A percentile compares a stretch with the other conserved stretches of the same genome.
These are phyloP conservation scores for Micrasema longulum DNA, from an alignment of 1,140 invertebrate genomes.

Conservation along the genomic window DNA sequence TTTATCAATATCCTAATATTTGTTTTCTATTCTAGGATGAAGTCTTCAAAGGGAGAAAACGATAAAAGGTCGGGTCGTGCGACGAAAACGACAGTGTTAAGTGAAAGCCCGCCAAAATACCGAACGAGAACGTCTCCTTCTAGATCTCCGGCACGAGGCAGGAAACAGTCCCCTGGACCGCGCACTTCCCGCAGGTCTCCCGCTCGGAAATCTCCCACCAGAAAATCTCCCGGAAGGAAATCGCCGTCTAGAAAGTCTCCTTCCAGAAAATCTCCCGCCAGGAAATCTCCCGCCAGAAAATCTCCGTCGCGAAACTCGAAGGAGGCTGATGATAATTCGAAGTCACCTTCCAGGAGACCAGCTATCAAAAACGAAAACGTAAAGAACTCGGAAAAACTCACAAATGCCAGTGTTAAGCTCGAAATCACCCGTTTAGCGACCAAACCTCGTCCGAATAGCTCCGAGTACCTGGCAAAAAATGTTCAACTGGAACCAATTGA, in stretches of 20 bases:
- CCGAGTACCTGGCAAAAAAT: conserved; percentile 23
- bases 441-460: conserved; percentile 1
- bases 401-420: not conserved
- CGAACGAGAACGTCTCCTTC: conserved; percentile 26
- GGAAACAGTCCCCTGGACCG: conserved; percentile 9
- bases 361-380: conserved; percentile 21
- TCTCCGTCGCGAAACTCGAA: conserved; percentile 28
- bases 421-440: conserved; percentile 8
- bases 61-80: conserved; percentile 24
- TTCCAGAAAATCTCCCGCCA: conserved; percentile 43
- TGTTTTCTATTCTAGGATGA: conserved; percentile 38
- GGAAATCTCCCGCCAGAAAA: conserved; percentile 44
- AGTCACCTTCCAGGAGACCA: conserved; percentile 27
- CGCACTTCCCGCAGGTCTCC: conserved; percentile 39
- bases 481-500: not conserved
- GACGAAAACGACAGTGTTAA: not conserved
- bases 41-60: conserved; percentile 40
- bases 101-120: conserved; percentile 42
- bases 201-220: conserved; percentile 24
- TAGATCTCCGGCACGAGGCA: conserved; percentile 25
- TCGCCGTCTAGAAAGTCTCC: conserved; percentile 48
- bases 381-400: conserved; percentile 14
- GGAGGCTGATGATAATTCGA: conserved; percentile 15
- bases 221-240: conserved; percentile 43
- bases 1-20: not conserved